phyloP scores from a whole-genome alignment of 2,113 vertebrate species.

The Eulemur macaco region DNA sequence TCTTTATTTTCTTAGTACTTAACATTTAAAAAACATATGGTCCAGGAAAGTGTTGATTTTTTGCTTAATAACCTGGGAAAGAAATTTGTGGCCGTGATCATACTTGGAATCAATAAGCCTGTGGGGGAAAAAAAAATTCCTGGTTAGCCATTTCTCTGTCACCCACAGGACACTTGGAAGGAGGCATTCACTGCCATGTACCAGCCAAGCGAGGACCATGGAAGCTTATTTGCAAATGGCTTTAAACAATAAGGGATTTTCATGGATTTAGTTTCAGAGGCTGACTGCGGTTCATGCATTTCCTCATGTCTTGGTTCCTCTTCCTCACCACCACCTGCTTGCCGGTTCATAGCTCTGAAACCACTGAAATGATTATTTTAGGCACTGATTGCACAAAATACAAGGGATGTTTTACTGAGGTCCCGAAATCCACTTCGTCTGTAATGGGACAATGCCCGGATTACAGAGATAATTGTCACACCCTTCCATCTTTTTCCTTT shows the following conservation, averaged over 20 bases:
- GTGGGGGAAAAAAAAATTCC: neutral
- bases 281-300: neutral
- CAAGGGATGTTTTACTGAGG: neutral
- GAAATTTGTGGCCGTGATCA: neutral
- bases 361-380: neutral
- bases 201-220: neutral
- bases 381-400: neutral
- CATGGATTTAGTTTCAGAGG: neutral
- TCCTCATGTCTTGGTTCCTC: neutral
- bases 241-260: conserved; percentile 13
- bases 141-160: neutral
- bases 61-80: neutral
- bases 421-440: neutral
- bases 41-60: neutral
- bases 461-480: neutral
- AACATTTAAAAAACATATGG: neutral
- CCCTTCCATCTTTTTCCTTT: neutral
- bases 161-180: neutral
- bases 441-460: neutral
- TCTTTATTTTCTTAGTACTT: neutral
- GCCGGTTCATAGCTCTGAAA: neutral
- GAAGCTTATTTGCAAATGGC: neutral
- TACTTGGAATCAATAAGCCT: neutral
- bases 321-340: too few species aligned
- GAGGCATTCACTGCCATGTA: neutral